Evolutionary conservation across 2,797 vertebrate genomes (phyloP), one percentile per base, ranked within the genome.

Genomic region (Microcaecilia unicolor): DNA sequence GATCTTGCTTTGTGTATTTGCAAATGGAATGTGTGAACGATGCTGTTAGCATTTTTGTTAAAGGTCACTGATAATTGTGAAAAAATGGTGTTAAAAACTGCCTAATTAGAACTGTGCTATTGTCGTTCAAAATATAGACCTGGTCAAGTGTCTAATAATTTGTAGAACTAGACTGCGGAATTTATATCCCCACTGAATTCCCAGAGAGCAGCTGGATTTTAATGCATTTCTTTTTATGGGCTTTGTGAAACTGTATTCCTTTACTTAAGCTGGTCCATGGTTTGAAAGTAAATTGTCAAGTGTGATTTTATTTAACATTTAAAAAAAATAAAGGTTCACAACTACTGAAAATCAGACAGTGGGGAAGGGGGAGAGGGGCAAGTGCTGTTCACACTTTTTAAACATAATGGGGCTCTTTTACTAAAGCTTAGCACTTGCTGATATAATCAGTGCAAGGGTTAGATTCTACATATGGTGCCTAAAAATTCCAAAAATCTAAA

Each of bases 161-260:
- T 59, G 23, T 22, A 23, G 24, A 10, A 15, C 19, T 33, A 25
- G 16, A n/a, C 10, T 34, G 4, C 29, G 24, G 32, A 15, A 28
- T 38, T 16, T 54, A 53, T 9, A 8, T 25, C 35, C 52, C 46
- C 41, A 29, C 40, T 28, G 8, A 23, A 3, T 38, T 44, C 62
- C 24, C 35, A 7, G 18, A 7, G 18, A n/a, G 22, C 2, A 2
- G 4, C 3, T 4, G 6, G 9, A 1, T 25, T 36, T 4, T 18
- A n/a, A 9, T 19, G 10, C 31, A 25, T 3, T 38, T 33, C 11
- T 15, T 6, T 16, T 3, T 13, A 11, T 34, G 3, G 4, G 13
- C 15, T 4, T 39, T 42, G 15, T 48, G 29, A 41, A 10, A 10
- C 33, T 7, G 18, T 8, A n/a, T 22, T 27, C 2, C 26, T 7